Evolutionary conservation across 1,140 invertebrate species (phyloP), one percentile per base, ranked within the genome.

Genomic region (Conus ventricosus): DNA sequence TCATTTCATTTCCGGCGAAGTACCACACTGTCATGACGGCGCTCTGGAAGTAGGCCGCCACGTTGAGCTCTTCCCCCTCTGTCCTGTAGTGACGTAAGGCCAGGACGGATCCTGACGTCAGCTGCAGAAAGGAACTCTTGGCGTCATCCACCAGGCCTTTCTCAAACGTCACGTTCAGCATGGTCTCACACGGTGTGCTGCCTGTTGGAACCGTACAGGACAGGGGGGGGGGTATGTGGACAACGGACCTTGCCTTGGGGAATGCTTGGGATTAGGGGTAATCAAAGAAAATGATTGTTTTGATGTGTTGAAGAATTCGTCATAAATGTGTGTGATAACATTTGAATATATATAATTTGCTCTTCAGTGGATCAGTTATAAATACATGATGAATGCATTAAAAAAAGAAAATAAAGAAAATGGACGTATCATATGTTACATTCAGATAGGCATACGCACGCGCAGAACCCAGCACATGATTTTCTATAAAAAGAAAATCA

Each of bases 161-260:
- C 51, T 91, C 90, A 78, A 91, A 91, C 11, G 91, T 91, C 54
- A 89, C 90, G 87, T 91, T 91, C n/a, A 91, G 88, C 91, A 91
- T 91, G 7, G 88, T 88, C 67, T 90, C 91, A 71, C 91, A 91
- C 1, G 91, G 91, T 23, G 88, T 87, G 54, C 78, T 84, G 80
- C 85, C 90, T 91, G 90, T n/a, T 27, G 54, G 39, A 51, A 57
- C 25, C 17, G 23, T 17, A 20, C 7, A 25, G 71, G n/a, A n/a
- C 13, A 75, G 20, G 7, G n/a, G n/a, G 71, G 71, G n/a, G 4
- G 6, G 4, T 1, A n/a, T 0, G 20, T 20, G 71, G 71, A 75
- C 17, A 75, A 25, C 13, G 1, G 71, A 75, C 60, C 11, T 63
- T 63, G 20, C 11, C 11, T 20, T 1, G 20, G 17, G 39, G 8